phyloP scores from a whole-genome alignment of 2,797 vertebrate genomes.

The Zalophus californianus region DNA sequence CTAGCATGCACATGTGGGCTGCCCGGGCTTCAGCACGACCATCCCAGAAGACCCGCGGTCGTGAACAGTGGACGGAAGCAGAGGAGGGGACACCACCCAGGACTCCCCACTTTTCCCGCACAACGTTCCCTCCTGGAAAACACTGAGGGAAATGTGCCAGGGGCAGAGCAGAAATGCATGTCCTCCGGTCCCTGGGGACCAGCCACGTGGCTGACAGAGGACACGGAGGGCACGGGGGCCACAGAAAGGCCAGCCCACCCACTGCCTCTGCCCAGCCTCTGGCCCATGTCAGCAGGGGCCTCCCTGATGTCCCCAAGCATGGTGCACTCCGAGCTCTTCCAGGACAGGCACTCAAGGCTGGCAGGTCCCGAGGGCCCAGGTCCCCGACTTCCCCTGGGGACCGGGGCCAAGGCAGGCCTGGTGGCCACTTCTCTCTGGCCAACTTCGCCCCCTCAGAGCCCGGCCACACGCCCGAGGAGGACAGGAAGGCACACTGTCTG shows the following conservation, averaged over 20 bases:
- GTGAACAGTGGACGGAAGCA: no score
- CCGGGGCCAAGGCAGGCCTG: neutral
- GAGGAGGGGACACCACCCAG: no score
- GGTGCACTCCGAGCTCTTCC: accelerated
- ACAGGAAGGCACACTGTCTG: neutral
- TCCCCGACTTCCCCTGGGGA: neutral
- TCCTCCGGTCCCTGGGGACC: neutral
- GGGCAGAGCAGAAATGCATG: neutral
- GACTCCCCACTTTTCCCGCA: neutral
- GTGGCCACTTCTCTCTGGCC: neutral
- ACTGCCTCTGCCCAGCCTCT: neutral
- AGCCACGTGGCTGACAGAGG: neutral
- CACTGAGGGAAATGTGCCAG: neutral
- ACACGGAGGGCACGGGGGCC: neutral
- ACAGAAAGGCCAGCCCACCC: neutral
- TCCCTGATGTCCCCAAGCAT: neutral
- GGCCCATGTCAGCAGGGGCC: neutral
- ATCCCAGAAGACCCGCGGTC: no score
- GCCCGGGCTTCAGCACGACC: neutral
- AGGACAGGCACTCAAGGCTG: neutral
- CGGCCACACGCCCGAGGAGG: accelerated
- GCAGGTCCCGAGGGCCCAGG: neutral
- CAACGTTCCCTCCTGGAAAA: accelerated
- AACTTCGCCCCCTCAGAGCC: accelerated
- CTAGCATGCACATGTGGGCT: no score